These are phyloP conservation scores for Onychostoma macrolepis DNA, from an alignment of 2,113 vertebrate species.

Conservation along the genomic window DNA sequence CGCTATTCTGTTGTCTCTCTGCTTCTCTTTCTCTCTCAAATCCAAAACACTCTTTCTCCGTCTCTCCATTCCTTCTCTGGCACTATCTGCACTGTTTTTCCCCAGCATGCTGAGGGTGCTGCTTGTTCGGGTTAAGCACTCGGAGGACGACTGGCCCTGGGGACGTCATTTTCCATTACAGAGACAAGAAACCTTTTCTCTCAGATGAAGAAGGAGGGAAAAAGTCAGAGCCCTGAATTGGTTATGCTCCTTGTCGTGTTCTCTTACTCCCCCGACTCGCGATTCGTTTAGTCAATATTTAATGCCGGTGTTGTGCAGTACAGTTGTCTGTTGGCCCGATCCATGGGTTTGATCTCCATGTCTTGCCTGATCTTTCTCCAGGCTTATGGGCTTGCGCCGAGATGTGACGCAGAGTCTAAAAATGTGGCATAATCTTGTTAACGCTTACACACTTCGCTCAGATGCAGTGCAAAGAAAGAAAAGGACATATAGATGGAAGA, in stretches of 20 bases:
- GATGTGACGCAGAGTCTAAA: constrained; percentile 5
- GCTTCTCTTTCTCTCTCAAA: constrained; percentile 1
- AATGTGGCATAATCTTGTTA: constrained; percentile 35
- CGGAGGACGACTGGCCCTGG: constrained; percentile 51
- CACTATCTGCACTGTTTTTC: constrained; percentile 38
- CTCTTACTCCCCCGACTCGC: constrained; percentile 48
- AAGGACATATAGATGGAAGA: not conserved
- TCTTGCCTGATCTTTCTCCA: constrained; percentile 39
- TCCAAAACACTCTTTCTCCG: constrained; percentile 5
- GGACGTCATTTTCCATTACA: constrained; percentile 61
- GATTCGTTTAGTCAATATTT: constrained; percentile 62
- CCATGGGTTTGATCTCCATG: constrained; percentile 53
- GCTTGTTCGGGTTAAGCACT: constrained; percentile 58
- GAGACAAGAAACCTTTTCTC: constrained; percentile 60
- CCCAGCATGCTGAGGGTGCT: constrained; percentile 49
- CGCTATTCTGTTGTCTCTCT: not conserved
- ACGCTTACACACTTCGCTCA: not conserved
- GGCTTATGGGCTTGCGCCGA: constrained; percentile 10
- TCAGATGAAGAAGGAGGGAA: constrained; percentile 51
- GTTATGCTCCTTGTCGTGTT: constrained; percentile 59
- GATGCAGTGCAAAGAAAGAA: not conserved
- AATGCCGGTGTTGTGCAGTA: constrained; percentile 46
- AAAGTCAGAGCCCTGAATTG: constrained; percentile 55
- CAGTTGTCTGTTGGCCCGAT: constrained; percentile 30
- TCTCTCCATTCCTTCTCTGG: constrained; percentile 12